Evolutionary conservation across 2,888 invertebrate genomes (phyloP).

Genomic region (Molorchus minor): DNA sequence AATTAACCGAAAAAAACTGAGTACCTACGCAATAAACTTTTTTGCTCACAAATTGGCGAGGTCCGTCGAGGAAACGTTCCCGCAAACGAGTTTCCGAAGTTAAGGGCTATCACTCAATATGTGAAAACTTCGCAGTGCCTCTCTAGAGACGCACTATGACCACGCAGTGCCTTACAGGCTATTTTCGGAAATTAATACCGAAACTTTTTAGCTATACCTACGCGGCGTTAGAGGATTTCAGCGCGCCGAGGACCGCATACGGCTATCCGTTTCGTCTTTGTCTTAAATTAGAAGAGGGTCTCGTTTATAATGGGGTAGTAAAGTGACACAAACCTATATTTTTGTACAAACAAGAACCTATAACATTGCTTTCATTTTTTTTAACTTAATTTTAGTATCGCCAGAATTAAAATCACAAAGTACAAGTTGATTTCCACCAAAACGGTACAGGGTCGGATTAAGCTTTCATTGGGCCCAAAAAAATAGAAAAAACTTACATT

Average conservation of each 20-base stretch:
- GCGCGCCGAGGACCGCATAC: not conserved
- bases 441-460: too few relatives aligned
- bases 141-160: constrained; percentile 15
- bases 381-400: too few relatives aligned
- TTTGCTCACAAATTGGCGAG: constrained; percentile 29
- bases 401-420: too few relatives aligned
- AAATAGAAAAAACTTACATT: too few relatives aligned
- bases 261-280: not conserved
- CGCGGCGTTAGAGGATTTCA: not conserved
- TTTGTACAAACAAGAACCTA: too few relatives aligned
- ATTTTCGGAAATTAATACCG: constrained; percentile 13
- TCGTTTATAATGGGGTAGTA: not conserved
- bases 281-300: not conserved
- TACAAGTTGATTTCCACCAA: too few relatives aligned
- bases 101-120: constrained; percentile 35
- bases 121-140: constrained; percentile 29
- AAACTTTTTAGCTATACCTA: constrained; percentile 9
- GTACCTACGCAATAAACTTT: constrained; percentile 3
- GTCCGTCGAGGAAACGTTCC: constrained; percentile 17
- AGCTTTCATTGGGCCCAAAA: too few relatives aligned
- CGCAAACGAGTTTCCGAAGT: constrained; percentile 36
- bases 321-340: constrained; percentile 57
- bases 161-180: constrained; percentile 16
- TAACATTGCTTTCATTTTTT: too few relatives aligned
- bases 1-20: constrained; percentile 22